Base-by-base conservation (phyloP, 2,888 invertebrate species). In the Tachina grossa region DNA sequence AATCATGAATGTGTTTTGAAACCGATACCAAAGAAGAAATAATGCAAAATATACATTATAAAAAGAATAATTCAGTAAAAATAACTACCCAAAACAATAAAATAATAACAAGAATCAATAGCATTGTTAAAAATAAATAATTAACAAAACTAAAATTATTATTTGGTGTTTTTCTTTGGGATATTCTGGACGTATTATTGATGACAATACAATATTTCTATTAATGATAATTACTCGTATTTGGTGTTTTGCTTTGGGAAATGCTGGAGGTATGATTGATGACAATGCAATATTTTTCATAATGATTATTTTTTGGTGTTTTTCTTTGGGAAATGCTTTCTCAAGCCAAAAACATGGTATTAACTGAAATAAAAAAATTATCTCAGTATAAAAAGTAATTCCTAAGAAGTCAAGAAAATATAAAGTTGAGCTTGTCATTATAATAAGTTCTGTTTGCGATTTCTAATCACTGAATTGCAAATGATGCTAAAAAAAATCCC, bases 21-120 rank as follows among this genome's bases (percentile, higher is more conserved):
- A 85, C 72, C 83, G 85, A 85, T 83, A 85, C 85, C 85, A 85
- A 85, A 85, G 85, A 82, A 76, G 31, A 75, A 59, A 66, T 22
- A 69, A 61, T 22, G 61, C 72, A 83, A 41, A 78, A 59, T 74
- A 59, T 66, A 53, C 71, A 16, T 31, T 31, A 31, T 31, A 16
- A 65, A 55, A 66, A 51, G 13, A 19, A 71, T 45, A 57, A 77
- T 57, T 41, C 11, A 75, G 31, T 47, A 41, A 63, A 63, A 68
- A 77, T 51, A 83, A 72, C 55, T 78, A 65, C 41, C 22, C 51
- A 61, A 61, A 72, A 72, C 77, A 81, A 85, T 83, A 83, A 79
- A 69, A 82, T 49, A 81, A 80, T 31, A 71, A 79, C 69, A 83
- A 61, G 45, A 83, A 76, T 53, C 57, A 78, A 65, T 82, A 79